Percentiles rank a stretch among this genome's conserved stretches.
phyloP scores from a whole-genome alignment of 2,888 invertebrate species.

The Dioctria rufipes region DNA sequence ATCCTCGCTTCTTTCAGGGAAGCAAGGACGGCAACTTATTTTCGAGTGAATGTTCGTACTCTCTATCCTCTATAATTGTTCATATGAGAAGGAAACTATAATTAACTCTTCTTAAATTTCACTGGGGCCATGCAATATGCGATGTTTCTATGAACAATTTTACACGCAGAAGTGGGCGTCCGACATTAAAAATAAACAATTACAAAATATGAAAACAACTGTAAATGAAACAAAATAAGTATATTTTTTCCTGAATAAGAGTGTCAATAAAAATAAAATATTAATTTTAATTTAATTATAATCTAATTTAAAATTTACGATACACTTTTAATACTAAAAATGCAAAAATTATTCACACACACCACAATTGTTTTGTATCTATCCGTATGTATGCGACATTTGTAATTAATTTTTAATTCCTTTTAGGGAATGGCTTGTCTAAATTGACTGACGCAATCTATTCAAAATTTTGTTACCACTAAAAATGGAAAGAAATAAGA shows the following conservation, averaged over 20 bases:
- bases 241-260: constrained; percentile 27
- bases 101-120: too few species aligned
- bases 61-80: too few species aligned
- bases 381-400: constrained; percentile 4
- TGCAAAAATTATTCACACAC: constrained; percentile 38
- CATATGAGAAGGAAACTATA: too few species aligned
- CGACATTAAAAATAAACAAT: background rate
- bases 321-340: constrained; percentile 26
- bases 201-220: constrained; percentile 16
- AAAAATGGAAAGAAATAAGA: background rate
- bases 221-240: constrained; percentile 25
- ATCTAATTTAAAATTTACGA: constrained; percentile 1
- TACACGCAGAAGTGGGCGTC: too few species aligned
- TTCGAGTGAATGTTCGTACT: too few species aligned
- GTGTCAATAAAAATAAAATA: constrained; percentile 17
- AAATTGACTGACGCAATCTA: constrained; percentile 23
- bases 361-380: constrained; percentile 29
- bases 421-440: background rate
- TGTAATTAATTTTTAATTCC: constrained; percentile 4
- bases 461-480: constrained; percentile 1
- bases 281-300: constrained; percentile 1
- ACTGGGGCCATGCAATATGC: too few species aligned
- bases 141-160: too few species aligned
- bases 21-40: too few species aligned
- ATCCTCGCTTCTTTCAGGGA: too few species aligned